Evolutionary conservation across 2,888 invertebrate genomes (phyloP), one percentile per base, ranked within the genome.

Genomic region (Pherbina coryleti): DNA sequence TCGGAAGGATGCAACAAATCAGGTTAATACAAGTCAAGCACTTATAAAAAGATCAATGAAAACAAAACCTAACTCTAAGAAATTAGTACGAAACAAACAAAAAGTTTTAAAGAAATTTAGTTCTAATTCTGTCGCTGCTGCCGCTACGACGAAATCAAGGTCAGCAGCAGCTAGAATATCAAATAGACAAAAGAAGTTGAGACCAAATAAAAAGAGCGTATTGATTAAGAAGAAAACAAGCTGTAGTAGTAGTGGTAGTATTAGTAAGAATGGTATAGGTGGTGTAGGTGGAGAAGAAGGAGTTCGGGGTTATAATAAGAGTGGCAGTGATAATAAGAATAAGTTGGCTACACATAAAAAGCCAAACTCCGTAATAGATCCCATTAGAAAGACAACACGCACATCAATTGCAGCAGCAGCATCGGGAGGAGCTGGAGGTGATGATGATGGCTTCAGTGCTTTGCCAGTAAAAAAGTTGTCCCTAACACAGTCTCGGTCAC

Each of bases 1-100:
- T 72, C 92, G 94, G 79, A 94, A 94, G 90, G 95, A 96, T 86
- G 93, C 95, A 83, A 92, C 92, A 85, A 95, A 95, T 92, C 95
- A 96, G 96, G 96, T 96, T 93, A 94, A 93, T 93, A 93, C 91
- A 82, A 84, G 83, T 83, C 83, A 83, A 85, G 83, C 84, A 83
- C 51, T 80, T 80, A 81, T 81, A 79, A 83, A 79, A 80, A 84
- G 82, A 81, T 83, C 79, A 82, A 79, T 80, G 51, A 76, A 77
- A 69, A 44, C 69, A 49, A 72, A n/a, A 64, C 77, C 28, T 76
- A 80, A 79, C 66, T 70, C 72, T 76, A 80, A 70, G 57, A 80
- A 78, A 75, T 51, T 73, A 66, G 60, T 11, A 55, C 28, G 62
- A 28, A 76, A 73, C 11, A 72, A 67, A 7, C 84, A 81, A 76